Conservation (phyloP, 2,797 vertebrate species). For the Phrynocephalus forsythii region DNA sequence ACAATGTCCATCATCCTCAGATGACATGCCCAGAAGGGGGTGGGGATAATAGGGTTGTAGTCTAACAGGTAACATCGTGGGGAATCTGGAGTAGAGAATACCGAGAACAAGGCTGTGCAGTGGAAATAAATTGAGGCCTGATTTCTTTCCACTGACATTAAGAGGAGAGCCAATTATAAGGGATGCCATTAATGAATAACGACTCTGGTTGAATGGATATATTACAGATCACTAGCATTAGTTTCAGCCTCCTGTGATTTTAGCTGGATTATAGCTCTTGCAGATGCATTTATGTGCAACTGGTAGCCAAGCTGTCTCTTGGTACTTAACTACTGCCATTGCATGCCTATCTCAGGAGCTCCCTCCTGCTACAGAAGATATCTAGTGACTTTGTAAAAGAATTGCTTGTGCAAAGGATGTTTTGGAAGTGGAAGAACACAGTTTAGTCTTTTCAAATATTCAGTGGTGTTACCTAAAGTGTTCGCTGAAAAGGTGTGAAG, state of each 20-base stretch:
- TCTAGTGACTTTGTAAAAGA: conserved; percentile 39
- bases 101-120: conserved; percentile 14
- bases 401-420: conserved; percentile 16
- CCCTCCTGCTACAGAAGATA: conserved; percentile 39
- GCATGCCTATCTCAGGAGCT: conserved; percentile 49
- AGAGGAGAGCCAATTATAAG: conserved; percentile 47
- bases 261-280: conserved; percentile 35
- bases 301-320: conserved; percentile 40
- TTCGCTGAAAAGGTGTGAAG: not conserved
- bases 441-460: conserved; percentile 25
- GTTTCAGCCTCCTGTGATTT: conserved; percentile 30
- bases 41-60: not conserved
- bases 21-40: not conserved
- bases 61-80: not conserved
- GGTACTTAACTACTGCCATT: conserved; percentile 40
- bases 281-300: conserved; percentile 24
- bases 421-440: conserved; percentile 23
- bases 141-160: not conserved
- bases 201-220: conserved; percentile 45
- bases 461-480: not conserved
- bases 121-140: not conserved
- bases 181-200: conserved; percentile 41
- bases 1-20: not conserved
- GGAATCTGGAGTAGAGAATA: not conserved
- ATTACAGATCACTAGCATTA: conserved; percentile 52